Conservation (phyloP, 2,888 invertebrate genomes). For the Hirtodrosophila cameraria region DNA sequence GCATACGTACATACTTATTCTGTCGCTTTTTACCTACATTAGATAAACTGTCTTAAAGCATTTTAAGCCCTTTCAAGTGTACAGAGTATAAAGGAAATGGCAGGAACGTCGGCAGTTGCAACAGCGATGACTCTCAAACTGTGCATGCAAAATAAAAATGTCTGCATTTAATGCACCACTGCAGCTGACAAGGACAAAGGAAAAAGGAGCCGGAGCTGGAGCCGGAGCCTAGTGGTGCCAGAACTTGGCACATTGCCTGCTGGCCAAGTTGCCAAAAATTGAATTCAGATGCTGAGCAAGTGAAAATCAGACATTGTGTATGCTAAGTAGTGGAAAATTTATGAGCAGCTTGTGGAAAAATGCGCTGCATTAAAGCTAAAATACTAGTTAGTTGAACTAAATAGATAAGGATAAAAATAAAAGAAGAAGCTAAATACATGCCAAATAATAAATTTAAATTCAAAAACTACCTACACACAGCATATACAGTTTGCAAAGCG, state of each 20-base stretch:
- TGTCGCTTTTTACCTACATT: no score
- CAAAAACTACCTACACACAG: slow-evolving; percentile 49
- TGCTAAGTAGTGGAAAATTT: slow-evolving; percentile 68
- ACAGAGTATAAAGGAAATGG: not conserved
- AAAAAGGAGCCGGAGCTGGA: slow-evolving; percentile 7
- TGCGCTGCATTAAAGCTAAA: slow-evolving; percentile 40
- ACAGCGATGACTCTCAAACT: slow-evolving; percentile 46
- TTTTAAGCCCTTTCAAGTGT: no score
- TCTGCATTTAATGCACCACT: slow-evolving; percentile 28
- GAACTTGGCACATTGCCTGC: slow-evolving; percentile 63
- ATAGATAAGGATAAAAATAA: slow-evolving; percentile 2
- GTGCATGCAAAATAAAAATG: slow-evolving; percentile 36
- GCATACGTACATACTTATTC: no score
- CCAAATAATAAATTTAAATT: slow-evolving; percentile 45
- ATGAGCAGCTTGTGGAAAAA: slow-evolving; percentile 36
- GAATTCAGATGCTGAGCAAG: slow-evolving; percentile 42
- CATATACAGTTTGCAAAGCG: slow-evolving; percentile 49
- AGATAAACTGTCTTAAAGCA: no score
- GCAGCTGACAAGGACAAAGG: slow-evolving; percentile 29
- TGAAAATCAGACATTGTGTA: slow-evolving; percentile 42
- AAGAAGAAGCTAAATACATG: slow-evolving; percentile 27
- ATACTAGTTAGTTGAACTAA: slow-evolving; percentile 33
- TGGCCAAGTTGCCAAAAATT: slow-evolving; percentile 59
- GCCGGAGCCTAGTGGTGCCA: slow-evolving; percentile 7
- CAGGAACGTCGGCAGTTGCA: slow-evolving; percentile 17